Base-by-base conservation (phyloP, 1,140 invertebrate genomes). In the Tetranychus cinnabarinus region DNA sequence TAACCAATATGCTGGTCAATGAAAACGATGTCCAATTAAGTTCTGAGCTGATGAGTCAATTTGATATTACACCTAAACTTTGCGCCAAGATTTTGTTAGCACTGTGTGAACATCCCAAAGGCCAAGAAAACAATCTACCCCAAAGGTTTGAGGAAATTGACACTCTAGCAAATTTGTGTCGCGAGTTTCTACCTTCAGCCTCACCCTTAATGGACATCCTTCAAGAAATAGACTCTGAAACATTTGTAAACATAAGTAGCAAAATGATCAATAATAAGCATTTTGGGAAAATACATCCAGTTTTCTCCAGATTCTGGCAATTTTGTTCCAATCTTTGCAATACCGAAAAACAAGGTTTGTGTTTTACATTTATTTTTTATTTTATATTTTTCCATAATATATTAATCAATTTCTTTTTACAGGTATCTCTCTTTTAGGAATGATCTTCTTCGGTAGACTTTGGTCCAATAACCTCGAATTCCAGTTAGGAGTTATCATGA, bases 291-390 rank as follows among this genome's bases (percentile, higher is more conserved):
- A 34, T 52, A 2, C 23, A 33, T 36, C 13, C 15, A 23, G n/a
- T 36, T 10, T 65, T 65, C 47, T 23, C 37, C 2, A 7, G 36
- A 47, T 65, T 65, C 52, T 65, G 64, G 60, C 64, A 64, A 42
- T 61, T 65, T 56, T 63, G 62, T 46, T 36, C 48, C 52, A 63
- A 63, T 59, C 45, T 65, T 15, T 63, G 61, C 45, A 37, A 59
- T 47, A 63, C 62, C 23, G 62, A 65, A 33, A 65, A 65, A 56
- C 62, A 65, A 57, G 62, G 63, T 64, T 15, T 52, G 50, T 52
- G 23, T 52, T 33, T 52, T 7, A n/a, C 15, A n/a, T 33, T 23
- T 52, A 12, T 52, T 52, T 52, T 33, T 52, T 33, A 8, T 2
- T 52, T 33, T 2, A 1, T 52, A 6, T 10, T 50, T 50, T 4